Evolutionary conservation across 2,888 invertebrate species (phyloP).

Genomic region (Therioaphis trifolii): DNA sequence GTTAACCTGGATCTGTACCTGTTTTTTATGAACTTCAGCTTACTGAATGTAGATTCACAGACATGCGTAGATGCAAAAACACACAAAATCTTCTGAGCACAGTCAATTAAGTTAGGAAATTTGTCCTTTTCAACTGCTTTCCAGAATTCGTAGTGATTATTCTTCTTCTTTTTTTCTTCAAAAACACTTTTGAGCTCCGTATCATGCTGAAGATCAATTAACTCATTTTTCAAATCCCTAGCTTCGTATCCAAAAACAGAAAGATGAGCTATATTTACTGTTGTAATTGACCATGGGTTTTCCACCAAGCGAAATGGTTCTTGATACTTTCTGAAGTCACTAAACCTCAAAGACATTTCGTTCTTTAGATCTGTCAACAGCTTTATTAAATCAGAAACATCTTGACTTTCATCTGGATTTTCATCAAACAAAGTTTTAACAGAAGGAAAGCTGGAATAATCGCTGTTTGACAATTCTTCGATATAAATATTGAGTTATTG

Average conservation of each 20-base stretch:
- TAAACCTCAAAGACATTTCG: conserved; percentile 19
- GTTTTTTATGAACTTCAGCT: no score
- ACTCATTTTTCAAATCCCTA: conserved; percentile 24
- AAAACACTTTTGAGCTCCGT: conserved; percentile 18
- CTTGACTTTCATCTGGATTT: conserved; percentile 19
- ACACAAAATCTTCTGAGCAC: conserved; percentile 37
- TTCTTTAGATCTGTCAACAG: conserved; percentile 18
- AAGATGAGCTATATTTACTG: conserved; percentile 15
- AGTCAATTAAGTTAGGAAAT: conserved; percentile 26
- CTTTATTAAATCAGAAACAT: conserved; percentile 25
- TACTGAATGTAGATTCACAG: no score
- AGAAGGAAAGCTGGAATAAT: conserved; percentile 25
- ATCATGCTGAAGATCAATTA: conserved; percentile 25
- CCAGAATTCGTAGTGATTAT: conserved; percentile 7
- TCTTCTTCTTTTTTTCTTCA: conserved; percentile 13
- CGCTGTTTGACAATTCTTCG: conserved; percentile 26
- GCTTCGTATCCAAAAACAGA: conserved; percentile 24
- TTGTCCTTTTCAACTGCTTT: neutral
- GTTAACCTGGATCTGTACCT: no score
- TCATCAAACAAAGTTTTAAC: conserved; percentile 19
- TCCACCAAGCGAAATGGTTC: conserved; percentile 12
- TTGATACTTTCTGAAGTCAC: conserved; percentile 16
- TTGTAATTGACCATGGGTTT: conserved; percentile 24
- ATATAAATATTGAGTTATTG: conserved; percentile 30
- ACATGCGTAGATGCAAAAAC: conserved; percentile 36